Evolutionary conservation across 2,888 invertebrate genomes (phyloP), one percentile per base, ranked within the genome.

Genomic region (Smittia sp.): DNA sequence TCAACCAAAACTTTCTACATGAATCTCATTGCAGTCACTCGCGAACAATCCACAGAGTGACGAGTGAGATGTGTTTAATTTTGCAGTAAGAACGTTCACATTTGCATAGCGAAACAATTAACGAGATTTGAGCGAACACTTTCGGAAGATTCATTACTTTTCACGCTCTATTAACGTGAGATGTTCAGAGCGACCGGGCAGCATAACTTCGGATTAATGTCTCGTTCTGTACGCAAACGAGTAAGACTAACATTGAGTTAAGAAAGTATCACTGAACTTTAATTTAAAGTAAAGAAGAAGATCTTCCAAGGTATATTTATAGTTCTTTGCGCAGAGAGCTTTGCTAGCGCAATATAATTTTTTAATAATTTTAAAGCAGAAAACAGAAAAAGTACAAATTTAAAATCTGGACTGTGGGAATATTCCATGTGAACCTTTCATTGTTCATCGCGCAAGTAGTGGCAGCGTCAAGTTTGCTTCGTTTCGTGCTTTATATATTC

Each of bases 361-460:
- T 63, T 27, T 69, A 22, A 69, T 24, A 70, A 70, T 70, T 24
- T 25, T 15, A 27, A 70, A 15, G 38, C 25, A 13, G 27, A 58
- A 72, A 72, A 62, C 32, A 18, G 24, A 38, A 62, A 73, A 27
- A 27, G 13, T 27, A 39, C 4, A 39, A 67, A 38, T 39, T 67
- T 67, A 69, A 74, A 76, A 77, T 76, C 74, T 74, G 75, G 76
- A 77, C 75, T 77, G 77, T 77, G 77, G 75, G 77, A 77, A 76
- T 74, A 75, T 76, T 76, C 74, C 75, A 75, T 77, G 77, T 76
- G 77, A 77, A 77, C 76, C 75, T 74, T 41, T 58, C 58, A 68
- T 67, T 58, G 41, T 66, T 68, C 54, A 25, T 7, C 18, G 13
- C n/a, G 11, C 39, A 38, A 58, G 72, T 39, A 39, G 62, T 32